Conservation (phyloP, 2,113 vertebrate genomes). For the Furnarius figulus region DNA sequence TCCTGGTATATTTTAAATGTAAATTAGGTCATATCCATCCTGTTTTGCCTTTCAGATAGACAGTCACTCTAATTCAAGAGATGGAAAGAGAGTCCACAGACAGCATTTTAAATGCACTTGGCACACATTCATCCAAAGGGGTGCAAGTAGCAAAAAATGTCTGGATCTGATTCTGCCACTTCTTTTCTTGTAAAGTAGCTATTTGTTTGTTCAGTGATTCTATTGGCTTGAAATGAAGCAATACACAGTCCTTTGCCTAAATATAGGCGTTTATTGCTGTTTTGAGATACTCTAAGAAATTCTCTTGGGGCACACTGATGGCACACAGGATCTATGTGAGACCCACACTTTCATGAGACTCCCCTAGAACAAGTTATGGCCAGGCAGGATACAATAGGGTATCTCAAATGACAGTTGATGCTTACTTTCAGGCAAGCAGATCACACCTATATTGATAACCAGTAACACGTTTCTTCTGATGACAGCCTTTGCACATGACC, state of each 20-base stretch:
- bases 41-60: slow-evolving; percentile 26
- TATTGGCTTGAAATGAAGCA: background rate
- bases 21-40: slow-evolving; percentile 25
- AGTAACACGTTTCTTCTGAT: background rate
- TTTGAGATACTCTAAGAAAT: background rate
- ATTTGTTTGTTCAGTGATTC: background rate
- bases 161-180: background rate
- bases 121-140: background rate
- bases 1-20: slow-evolving; percentile 43
- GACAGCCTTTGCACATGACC: background rate
- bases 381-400: background rate
- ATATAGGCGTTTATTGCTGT: background rate
- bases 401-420: background rate
- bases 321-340: background rate
- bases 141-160: background rate
- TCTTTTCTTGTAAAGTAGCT: background rate
- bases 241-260: background rate
- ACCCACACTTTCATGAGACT: background rate
- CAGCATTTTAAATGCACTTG: background rate
- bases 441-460: background rate
- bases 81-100: background rate
- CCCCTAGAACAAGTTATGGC: background rate
- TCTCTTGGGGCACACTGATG: background rate
- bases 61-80: background rate
- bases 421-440: background rate